Evolutionary conservation across 1,140 invertebrate genomes (phyloP), one percentile per base, ranked within the genome.

Genomic region (Plectrocnemia conspersa): DNA sequence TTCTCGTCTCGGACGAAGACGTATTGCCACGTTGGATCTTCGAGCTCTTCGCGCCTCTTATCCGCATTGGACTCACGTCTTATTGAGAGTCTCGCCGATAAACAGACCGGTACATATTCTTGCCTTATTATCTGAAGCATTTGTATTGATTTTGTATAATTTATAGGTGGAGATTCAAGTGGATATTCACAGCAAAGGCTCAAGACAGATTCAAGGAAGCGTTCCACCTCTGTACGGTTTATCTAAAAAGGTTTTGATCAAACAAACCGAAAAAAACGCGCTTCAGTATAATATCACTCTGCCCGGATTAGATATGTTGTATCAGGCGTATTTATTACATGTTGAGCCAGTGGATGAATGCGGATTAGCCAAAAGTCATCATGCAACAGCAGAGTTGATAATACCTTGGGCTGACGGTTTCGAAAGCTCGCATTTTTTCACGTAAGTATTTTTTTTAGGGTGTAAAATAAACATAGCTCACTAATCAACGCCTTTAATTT

Each of bases 41-140:
- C 74, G 80, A 24, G 73, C 80, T 35, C 58, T 90, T 9, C 77
- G 70, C 18, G 68, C 74, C 13, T 66, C 66, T 29, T 68, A 79
- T 59, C 68, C 77, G 1, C 67, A 75, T 18, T 79, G 81, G 70
- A 84, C 85, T 3, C 88, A 92, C 64, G 70, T 91, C 21, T 65
- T 90, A 29, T 70, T 91, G 1, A 79, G 78, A 64, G 75, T 89
- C 19, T 74, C 80, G 25, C 77, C 81, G 3, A 78, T 79, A 0
- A 69, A 66, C 33, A 76, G 80, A 63, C 75, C 74, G 62, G 81
- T 84, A 72, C 69, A 16, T 54, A 13, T 41, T 41, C 7, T 16
- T 5, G 15, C 7, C 3, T 41, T 41, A 41, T 21, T 18, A 16
- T 41, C 21, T 15, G 11, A 44, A 7, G 9, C 32, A 32, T 7